These are phyloP conservation scores for Clunio marinus DNA, from an alignment of 2,888 invertebrate genomes.

Conservation along the genomic window DNA sequence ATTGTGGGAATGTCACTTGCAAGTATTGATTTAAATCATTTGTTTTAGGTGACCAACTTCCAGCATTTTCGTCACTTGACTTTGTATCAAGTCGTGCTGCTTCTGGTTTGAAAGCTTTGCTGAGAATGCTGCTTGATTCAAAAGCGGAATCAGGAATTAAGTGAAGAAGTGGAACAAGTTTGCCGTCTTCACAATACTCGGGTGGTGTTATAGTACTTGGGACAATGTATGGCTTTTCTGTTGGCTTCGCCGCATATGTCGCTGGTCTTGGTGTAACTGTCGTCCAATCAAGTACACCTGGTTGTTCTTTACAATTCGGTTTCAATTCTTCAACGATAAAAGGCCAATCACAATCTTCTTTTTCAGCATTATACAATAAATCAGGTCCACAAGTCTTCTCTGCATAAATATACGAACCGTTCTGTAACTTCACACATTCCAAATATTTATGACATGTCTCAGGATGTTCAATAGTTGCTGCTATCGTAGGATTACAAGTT, in stretches of 20 bases:
- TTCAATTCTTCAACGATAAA: neutral
- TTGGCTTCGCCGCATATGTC: neutral
- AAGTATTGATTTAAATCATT: slow-evolving; percentile 64
- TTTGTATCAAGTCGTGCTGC: slow-evolving; percentile 54
- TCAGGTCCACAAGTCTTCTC: slow-evolving; percentile 62
- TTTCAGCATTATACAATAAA: no score
- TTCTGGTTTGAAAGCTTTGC: slow-evolving; percentile 54
- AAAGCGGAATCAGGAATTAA: slow-evolving; percentile 56
- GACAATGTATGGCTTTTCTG: slow-evolving; percentile 40
- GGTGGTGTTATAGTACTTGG: slow-evolving; percentile 52
- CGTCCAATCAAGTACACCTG: neutral
- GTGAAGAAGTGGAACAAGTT: slow-evolving; percentile 51
- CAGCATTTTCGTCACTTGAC: slow-evolving; percentile 46
- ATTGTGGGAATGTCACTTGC: slow-evolving; percentile 61
- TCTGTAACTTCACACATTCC: slow-evolving; percentile 58
- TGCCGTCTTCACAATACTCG: slow-evolving; percentile 49
- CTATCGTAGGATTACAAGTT: slow-evolving; percentile 51
- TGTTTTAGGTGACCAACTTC: slow-evolving; percentile 66
- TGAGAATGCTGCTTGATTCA: slow-evolving; percentile 57
- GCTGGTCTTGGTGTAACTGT: no score
- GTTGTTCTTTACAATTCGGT: neutral
- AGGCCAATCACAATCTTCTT: neutral
- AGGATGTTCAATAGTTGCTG: slow-evolving; percentile 60
- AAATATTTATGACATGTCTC: slow-evolving; percentile 66
- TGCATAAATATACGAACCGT: slow-evolving; percentile 52